Evolutionary conservation across 2,888 invertebrate genomes (phyloP).

Genomic region (Cantharis flavilabris): DNA sequence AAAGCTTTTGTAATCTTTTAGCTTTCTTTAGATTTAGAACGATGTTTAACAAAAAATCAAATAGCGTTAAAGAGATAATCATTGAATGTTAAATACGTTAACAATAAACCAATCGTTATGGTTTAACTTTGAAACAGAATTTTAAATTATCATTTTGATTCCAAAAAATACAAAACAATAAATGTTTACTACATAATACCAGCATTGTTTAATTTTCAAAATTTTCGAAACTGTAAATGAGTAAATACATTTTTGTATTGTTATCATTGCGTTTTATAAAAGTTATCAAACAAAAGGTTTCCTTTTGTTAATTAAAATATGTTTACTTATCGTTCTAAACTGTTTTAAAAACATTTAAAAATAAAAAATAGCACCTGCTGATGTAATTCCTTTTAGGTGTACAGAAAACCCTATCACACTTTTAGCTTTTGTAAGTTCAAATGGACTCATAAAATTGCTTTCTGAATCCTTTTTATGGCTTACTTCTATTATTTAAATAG

Average conservation of each 20-base stretch:
- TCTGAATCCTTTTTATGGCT: neutral
- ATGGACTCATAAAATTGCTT: neutral
- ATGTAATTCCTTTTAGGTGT: neutral
- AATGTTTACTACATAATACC: neutral
- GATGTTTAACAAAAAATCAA: neutral
- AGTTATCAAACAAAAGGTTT: neutral
- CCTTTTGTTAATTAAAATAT: neutral
- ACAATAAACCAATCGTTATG: neutral
- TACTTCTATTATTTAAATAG: neutral
- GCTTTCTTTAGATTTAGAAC: slow-evolving; percentile 2
- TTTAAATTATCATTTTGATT: neutral
- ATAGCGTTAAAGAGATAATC: neutral
- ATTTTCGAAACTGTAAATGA: neutral
- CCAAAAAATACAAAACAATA: neutral
- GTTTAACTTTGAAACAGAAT: neutral
- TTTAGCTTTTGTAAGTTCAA: neutral
- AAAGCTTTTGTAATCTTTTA: slow-evolving; percentile 16
- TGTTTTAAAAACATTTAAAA: neutral
- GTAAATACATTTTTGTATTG: neutral
- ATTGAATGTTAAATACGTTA: neutral
- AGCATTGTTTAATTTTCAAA: neutral
- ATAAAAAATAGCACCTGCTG: neutral
- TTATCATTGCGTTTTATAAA: neutral
- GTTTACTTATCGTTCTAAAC: neutral
- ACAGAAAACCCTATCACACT: neutral